phyloP scores from a whole-genome alignment of 2,888 invertebrate species.

The Allolobophora icterica region DNA sequence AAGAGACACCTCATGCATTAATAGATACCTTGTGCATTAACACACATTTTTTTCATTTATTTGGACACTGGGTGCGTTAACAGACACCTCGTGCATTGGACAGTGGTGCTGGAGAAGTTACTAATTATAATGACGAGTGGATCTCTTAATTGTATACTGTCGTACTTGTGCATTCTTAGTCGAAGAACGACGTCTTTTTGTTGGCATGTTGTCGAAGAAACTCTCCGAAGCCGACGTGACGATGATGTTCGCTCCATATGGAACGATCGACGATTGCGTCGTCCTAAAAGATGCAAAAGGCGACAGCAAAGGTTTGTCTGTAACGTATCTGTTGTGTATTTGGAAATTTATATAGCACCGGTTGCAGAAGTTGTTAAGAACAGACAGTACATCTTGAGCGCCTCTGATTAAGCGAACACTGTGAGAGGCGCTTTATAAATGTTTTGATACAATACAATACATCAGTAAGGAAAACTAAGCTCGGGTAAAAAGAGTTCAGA shows the following conservation, averaged over 20 bases:
- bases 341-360: too few relatives aligned
- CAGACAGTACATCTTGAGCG: too few relatives aligned
- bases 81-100: not conserved
- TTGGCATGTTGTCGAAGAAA: slow-evolving; percentile 29
- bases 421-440: too few relatives aligned
- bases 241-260: slow-evolving; percentile 30
- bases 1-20: too few relatives aligned
- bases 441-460: too few relatives aligned
- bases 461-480: too few relatives aligned
- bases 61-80: too few relatives aligned
- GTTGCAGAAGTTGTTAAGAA: too few relatives aligned
- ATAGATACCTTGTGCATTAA: not conserved
- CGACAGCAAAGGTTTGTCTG: slow-evolving; percentile 19
- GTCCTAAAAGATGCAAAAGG: slow-evolving; percentile 21
- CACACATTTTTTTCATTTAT: not conserved
- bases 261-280: slow-evolving; percentile 30
- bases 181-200: slow-evolving; percentile 26
- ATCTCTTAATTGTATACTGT: not conserved
- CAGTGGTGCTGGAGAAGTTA: not conserved
- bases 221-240: slow-evolving; percentile 19
- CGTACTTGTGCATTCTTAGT: not conserved
- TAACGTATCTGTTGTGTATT: not conserved
- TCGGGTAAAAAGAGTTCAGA: too few relatives aligned
- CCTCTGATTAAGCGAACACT: too few relatives aligned
- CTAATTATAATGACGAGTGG: too few relatives aligned